Evolutionary conservation across 2,888 invertebrate genomes (phyloP).

Genomic region (Zygothrica quintamaculata): DNA sequence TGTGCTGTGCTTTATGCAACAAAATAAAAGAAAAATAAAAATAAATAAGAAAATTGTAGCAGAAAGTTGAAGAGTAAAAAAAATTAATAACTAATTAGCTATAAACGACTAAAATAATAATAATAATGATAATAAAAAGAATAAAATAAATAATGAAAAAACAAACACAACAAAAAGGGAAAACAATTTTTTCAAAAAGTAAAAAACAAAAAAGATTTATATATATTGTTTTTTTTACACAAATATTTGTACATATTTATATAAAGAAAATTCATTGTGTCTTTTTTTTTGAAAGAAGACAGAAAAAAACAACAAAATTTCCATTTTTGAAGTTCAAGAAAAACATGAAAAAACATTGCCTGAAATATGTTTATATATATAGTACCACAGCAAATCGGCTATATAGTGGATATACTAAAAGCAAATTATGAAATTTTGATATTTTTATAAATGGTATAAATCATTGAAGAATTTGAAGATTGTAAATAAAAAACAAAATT

Average conservation of each 20-base stretch:
- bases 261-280: conserved; percentile 40
- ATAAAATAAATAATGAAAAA: conserved; percentile 8
- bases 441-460: conserved; percentile 78
- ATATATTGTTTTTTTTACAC: conserved; percentile 65
- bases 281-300: conserved; percentile 32
- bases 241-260: conserved; percentile 75
- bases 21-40: conserved; percentile 34
- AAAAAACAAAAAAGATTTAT: conserved; percentile 44
- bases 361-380: too few relatives aligned
- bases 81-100: conserved; percentile 56
- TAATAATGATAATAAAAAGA: too few relatives aligned
- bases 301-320: conserved; percentile 26
- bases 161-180: conserved; percentile 16
- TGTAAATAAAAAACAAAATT: conserved; percentile 61
- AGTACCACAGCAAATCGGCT: too few relatives aligned
- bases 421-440: conserved; percentile 68
- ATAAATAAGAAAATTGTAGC: conserved; percentile 24
- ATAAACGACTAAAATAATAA: conserved; percentile 41
- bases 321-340: conserved; percentile 41
- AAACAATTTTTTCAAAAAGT: conserved; percentile 32
- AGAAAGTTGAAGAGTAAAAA: conserved; percentile 20
- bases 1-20: conserved; percentile 66
- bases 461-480: conserved; percentile 49
- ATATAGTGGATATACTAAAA: conserved; percentile 40
- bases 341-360: conserved; percentile 33